Base-by-base conservation (phyloP, 2,113 vertebrate genomes). In the Gambusia holbrooki region DNA sequence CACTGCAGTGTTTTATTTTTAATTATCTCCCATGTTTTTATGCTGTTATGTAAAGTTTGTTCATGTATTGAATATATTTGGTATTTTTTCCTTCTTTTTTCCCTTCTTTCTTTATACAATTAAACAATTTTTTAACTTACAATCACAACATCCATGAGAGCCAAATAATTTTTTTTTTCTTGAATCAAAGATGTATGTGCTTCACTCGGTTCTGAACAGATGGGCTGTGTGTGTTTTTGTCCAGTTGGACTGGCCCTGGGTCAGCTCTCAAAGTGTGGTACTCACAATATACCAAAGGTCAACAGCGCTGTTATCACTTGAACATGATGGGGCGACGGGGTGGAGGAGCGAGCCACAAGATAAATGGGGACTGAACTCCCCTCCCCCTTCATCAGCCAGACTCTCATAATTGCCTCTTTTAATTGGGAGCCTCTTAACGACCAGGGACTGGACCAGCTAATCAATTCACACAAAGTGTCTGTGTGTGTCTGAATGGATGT, bases 351-450 rank as follows among this genome's bases (percentile, higher is more conserved):
- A 64, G 10, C 51, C 1, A 75, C 66, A 22, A 30, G 66, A 61
- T 71, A 62, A 69, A n/a, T 48, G 61, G 69, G 76, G 32, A 48
- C 74, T 27, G 30, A 60, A 51, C 33, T 51, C 72, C 84, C 89
- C 82, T 75, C 87, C 89, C 87, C 89, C 90, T 74, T 74, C 71
- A 78, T 86, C 83, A 89, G 81, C 84, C 86, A 75, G 84, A 73
- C 83, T 72, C 82, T 86, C 82, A 89, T 93, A 94, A 95, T 94
- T 93, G 90, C 86, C 79, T 74, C 2, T 73, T 92, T 90, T 94
- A 93, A 94, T 94, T 94, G 91, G 90, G 92, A 83, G 87, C 90
- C 90, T 89, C 90, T 93, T 93, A 93, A 93, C 82, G 71, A 90
- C 86, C 86, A 76, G 74, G 22, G 81, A 83, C 86, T 89, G 89